Evolutionary conservation across 2,797 vertebrate genomes (phyloP), one percentile per base, ranked within the genome.

Genomic region (Heteromormyrus szaboi): DNA sequence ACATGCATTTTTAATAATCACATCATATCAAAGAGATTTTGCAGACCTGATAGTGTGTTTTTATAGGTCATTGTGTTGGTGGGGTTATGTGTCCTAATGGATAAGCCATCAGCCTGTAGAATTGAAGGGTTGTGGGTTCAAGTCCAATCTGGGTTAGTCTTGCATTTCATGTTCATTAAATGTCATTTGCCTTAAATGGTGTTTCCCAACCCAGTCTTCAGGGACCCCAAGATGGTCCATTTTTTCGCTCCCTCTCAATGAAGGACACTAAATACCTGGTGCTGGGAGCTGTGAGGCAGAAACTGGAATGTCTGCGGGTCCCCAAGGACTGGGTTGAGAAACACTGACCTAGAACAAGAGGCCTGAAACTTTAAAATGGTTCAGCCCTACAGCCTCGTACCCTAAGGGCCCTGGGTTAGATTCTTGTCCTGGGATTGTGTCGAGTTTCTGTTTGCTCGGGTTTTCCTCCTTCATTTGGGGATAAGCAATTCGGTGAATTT

Each of bases 41-140:
- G 25, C 68, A 37, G 33, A 65, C 22, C 22, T 65, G 59, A 65
- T 29, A 4, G 25, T 65, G 56, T 62, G 56, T 62, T 62, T 62
- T 62, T 22, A 22, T 59, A 22, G n/a, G 19, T 8, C n/a, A 9
- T 22, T 22, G n/a, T 62, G n/a, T 9, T 8, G n/a, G 56, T 59
- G 56, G 56, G 22, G 59, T 3, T 65, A 11, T 37, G 65, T 96
- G 96, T 96, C 95, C 96, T 96, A 96, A 96, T 95, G 95, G 95
- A 95, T 95, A 96, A 96, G 94, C 94, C 93, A 96, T 95, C 95
- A 96, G 95, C 94, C 94, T 95, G 94, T 93, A 94, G 94, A 96
- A 95, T 94, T 95, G 94, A 53, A 94, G 93, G 94, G 95, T 95
- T 96, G 95, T 96, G 95, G 94, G 96, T 96, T 96, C 94, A 93